Evolutionary conservation across 1,140 invertebrate species (phyloP), one percentile per base, ranked within the genome.

Genomic region (Cherax destructor): DNA sequence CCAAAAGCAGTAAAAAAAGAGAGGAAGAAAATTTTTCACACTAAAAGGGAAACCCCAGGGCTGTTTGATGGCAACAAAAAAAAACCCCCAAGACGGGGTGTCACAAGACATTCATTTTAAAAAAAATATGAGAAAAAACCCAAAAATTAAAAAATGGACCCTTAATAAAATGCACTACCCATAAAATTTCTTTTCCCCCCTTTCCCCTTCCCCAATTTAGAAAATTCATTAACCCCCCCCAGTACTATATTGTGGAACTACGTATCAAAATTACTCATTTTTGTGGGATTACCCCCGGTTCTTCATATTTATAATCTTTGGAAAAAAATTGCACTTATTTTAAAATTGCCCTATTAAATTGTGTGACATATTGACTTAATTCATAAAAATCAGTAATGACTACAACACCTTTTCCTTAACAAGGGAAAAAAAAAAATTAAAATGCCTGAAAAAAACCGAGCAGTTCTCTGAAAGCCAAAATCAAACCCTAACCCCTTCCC

Each of bases 61-160:
- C 69, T 72, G 7, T 72, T 72, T 72, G 69, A 72, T 72, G 69
- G 69, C 4, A 72, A 72, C 69, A 72, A 72, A 24, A 24, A n/a
- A 21, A 72, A 72, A n/a, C n/a, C n/a, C 69, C 30, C 69, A 72
- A 30, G 69, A 72, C 69, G 24, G 30, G 69, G 30, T 30, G 69
- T 30, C 69, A 72, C 69, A 72, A 72, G 30, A 72, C 21, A 18
- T 72, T 24, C 61, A 65, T 65, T 16, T 65, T 11, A n/a, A 24
- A 24, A 72, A 72, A 72, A 72, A 72, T 72, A 72, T 72, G n/a
- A 72, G 69, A 24, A 5, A 72, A 69, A 72, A 72, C 30, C 69
- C 69, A n/a, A 7, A 21, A 72, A 72, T 72, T 18, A 72, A 72
- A 72, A 72, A 72, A 72, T 72, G 69, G 21, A 72, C 69, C 69